Conservation (phyloP, 2,113 vertebrate species). For the Trichomycterus rosablanca region DNA sequence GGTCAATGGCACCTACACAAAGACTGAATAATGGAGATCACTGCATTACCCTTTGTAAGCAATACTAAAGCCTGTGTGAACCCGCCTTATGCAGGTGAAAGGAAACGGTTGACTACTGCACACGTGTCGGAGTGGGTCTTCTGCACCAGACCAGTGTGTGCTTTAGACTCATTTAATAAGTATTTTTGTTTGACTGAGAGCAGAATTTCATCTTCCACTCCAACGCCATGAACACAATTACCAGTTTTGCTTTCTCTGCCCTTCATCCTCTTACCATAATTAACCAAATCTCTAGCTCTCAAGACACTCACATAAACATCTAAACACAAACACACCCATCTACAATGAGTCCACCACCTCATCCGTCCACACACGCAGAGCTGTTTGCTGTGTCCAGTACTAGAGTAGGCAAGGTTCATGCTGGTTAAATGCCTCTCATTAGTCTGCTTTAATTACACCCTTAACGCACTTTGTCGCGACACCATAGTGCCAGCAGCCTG, state of each 20-base stretch:
- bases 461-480: constrained; percentile 44
- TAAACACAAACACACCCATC: neutral
- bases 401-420: neutral
- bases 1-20: too few species aligned
- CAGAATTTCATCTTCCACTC: neutral
- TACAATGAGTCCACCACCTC: neutral
- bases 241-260: neutral
- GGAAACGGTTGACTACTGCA: too few species aligned
- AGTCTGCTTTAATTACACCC: constrained; percentile 52
- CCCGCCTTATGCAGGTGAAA: too few species aligned
- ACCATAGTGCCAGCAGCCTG: constrained; percentile 15
- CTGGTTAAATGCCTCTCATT: constrained; percentile 47
- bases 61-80: too few species aligned
- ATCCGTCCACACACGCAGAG: neutral
- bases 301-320: constrained; percentile 4
- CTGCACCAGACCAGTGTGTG: too few species aligned
- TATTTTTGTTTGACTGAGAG: neutral
- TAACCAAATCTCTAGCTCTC: neutral
- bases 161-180: neutral
- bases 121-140: too few species aligned
- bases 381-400: constrained; percentile 5
- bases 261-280: neutral
- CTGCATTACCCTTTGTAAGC: too few species aligned
- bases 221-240: neutral
- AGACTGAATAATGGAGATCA: too few species aligned